Conservation (phyloP, 2,888 invertebrate species). For the Arenicola marina region DNA sequence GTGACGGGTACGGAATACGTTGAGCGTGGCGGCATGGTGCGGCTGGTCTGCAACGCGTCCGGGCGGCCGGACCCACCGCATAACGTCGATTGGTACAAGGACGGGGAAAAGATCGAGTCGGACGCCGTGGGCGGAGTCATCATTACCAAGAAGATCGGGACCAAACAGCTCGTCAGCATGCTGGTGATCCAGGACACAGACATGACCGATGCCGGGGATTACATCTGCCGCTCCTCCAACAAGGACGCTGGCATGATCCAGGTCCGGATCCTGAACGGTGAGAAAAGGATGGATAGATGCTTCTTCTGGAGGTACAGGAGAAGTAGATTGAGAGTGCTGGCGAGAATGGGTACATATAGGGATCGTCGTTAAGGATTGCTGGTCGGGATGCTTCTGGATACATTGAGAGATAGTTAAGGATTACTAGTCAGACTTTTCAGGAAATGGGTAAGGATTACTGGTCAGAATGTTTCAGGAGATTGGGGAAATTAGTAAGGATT, state of each 20-base stretch:
- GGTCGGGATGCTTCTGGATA: no score
- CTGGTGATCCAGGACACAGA: slow-evolving; percentile 43
- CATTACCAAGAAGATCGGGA: slow-evolving; percentile 49
- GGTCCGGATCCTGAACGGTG: slow-evolving; percentile 51
- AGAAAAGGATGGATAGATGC: no score
- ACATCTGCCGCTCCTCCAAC: slow-evolving; percentile 48
- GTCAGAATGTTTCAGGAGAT: no score
- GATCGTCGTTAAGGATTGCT: no score
- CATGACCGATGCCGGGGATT: slow-evolving; percentile 47
- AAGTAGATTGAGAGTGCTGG: no score
- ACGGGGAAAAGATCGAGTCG: slow-evolving; percentile 46
- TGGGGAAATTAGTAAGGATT: no score
- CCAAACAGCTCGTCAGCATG: slow-evolving; percentile 44
- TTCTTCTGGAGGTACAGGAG: no score
- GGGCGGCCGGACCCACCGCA: slow-evolving; percentile 51
- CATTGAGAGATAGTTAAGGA: no score
- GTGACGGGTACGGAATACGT: slow-evolving; percentile 46
- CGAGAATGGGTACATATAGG: no score
- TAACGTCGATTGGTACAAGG: slow-evolving; percentile 53
- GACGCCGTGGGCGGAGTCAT: slow-evolving; percentile 39
- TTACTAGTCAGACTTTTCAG: no score
- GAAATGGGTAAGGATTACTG: no score
- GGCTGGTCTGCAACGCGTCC: slow-evolving; percentile 50
- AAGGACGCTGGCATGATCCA: slow-evolving; percentile 44
- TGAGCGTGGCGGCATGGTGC: slow-evolving; percentile 44